These are phyloP conservation scores for Pimpla rufipes DNA, from an alignment of 2,888 invertebrate species.

Conservation along the genomic window DNA sequence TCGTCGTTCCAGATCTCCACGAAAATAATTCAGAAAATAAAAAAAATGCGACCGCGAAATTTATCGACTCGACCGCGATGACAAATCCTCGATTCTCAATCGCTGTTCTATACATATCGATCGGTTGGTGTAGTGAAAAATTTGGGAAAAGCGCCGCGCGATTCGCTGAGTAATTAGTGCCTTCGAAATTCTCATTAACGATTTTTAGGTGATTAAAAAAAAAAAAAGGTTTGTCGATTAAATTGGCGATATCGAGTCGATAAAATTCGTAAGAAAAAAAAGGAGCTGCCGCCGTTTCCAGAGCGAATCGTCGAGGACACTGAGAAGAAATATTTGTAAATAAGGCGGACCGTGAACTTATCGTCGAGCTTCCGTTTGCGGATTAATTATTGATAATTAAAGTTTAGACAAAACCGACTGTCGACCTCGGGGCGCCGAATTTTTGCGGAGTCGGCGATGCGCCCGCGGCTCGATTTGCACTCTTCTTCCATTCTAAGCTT, in stretches of 20 bases:
- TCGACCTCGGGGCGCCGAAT: background rate
- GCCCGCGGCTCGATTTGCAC: background rate
- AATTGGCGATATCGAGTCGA: conserved; percentile 50
- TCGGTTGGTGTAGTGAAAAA: conserved; percentile 33
- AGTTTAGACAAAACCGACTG: conserved; percentile 10
- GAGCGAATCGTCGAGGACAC: conserved; percentile 19
- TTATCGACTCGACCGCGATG: conserved; percentile 21
- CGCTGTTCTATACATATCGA: conserved; percentile 45
- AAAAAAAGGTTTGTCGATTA: conserved; percentile 15
- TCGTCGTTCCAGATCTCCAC: conserved; percentile 11
- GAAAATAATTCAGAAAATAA: background rate
- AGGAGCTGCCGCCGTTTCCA: conserved; percentile 1
- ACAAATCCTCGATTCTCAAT: conserved; percentile 30
- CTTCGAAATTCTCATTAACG: conserved; percentile 69
- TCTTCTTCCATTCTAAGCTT: conserved; percentile 33
- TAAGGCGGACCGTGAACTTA: conserved; percentile 49
- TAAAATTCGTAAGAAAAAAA: conserved; percentile 14
- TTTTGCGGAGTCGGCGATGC: too few relatives aligned
- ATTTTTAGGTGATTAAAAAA: conserved; percentile 49
- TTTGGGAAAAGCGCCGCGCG: conserved; percentile 7
- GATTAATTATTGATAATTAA: conserved; percentile 49
- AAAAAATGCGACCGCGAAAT: conserved; percentile 15
- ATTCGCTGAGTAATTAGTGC: conserved; percentile 62
- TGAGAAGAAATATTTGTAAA: background rate
- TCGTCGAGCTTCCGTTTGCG: conserved; percentile 70